Conservation (phyloP, 2,888 invertebrate genomes). For the Ganaspis brasiliensis region DNA sequence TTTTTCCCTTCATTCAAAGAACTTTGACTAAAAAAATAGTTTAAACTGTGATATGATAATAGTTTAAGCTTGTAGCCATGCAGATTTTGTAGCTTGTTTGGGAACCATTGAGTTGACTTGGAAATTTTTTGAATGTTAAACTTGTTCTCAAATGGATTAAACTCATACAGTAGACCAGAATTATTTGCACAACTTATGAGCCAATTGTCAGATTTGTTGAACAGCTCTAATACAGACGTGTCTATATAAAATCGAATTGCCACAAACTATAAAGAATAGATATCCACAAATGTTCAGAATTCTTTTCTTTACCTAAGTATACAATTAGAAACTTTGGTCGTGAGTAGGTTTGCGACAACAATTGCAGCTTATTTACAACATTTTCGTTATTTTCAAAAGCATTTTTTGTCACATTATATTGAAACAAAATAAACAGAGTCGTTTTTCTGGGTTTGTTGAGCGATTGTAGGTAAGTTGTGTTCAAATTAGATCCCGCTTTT, state of each 20-base stretch:
- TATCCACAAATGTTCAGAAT: too few species aligned
- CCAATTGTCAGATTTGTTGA: neutral
- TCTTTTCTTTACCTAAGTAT: neutral
- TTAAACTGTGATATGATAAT: neutral
- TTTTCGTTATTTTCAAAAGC: neutral
- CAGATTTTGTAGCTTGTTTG: neutral
- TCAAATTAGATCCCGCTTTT: neutral
- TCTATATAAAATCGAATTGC: neutral
- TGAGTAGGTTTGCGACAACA: neutral
- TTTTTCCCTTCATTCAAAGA: neutral
- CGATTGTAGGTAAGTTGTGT: neutral
- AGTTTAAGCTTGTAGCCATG: neutral
- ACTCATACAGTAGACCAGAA: neutral
- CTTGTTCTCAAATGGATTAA: neutral
- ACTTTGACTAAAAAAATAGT: neutral
- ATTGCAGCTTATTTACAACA: neutral
- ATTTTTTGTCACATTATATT: neutral
- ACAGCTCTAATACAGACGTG: neutral
- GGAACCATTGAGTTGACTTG: neutral
- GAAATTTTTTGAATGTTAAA: neutral
- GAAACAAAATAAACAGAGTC: neutral
- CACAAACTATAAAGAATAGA: neutral
- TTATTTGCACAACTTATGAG: neutral
- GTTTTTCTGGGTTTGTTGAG: neutral
- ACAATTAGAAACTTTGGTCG: neutral